These are phyloP conservation scores for Polydesmus complanatus DNA, from an alignment of 2,888 invertebrate species.

Conservation along the genomic window DNA sequence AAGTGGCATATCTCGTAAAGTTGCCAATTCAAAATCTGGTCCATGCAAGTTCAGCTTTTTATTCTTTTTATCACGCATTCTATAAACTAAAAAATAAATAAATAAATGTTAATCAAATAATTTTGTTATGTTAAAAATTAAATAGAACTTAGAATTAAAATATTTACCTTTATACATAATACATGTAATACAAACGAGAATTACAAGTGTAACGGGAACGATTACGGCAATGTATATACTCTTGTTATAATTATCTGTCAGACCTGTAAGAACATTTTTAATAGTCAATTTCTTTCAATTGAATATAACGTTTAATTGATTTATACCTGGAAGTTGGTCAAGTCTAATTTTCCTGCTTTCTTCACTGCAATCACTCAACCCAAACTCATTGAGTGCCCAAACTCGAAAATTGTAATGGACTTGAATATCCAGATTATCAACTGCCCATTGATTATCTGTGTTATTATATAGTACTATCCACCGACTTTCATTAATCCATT, in stretches of 20 bases:
- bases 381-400: constrained; percentile 29
- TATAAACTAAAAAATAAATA: constrained; percentile 17
- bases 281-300: background rate
- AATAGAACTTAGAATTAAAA: no score
- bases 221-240: constrained; percentile 20
- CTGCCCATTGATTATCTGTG: constrained; percentile 60
- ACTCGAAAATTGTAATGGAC: constrained; percentile 57
- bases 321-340: background rate
- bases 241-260: background rate
- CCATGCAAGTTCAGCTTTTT: constrained; percentile 42
- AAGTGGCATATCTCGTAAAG: constrained; percentile 63
- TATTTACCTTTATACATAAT: constrained; percentile 42
- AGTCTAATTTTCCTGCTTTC: background rate
- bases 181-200: constrained; percentile 28
- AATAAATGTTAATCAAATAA: background rate
- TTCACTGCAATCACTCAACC: constrained; percentile 27
- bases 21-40: constrained; percentile 67
- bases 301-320: background rate
- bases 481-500: constrained; percentile 9
- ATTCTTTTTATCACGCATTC: constrained; percentile 51
- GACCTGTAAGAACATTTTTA: background rate
- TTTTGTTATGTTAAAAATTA: no score
- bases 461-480: constrained; percentile 30
- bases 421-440: constrained; percentile 48
- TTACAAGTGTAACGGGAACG: constrained; percentile 17